Percentiles rank a stretch among this genome's conserved stretches.
Evolutionary conservation across 1,140 invertebrate species (phyloP).

Genomic region (Zaprionus gabonicus): DNA sequence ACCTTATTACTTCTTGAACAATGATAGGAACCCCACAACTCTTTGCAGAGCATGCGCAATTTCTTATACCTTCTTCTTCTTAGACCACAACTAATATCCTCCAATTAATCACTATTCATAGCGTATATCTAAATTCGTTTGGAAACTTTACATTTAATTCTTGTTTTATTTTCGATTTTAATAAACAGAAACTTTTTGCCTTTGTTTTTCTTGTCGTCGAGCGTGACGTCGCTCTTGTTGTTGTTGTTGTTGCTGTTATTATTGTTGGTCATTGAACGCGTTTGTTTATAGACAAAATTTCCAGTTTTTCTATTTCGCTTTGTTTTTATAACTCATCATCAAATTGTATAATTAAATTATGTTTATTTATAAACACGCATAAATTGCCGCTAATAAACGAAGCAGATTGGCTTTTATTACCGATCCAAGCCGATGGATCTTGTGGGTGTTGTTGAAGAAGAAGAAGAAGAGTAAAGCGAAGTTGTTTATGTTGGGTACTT

Average conservation of each 20-base stretch:
- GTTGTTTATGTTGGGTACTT: slow-evolving; percentile 29
- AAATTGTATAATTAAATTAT: slow-evolving; percentile 45
- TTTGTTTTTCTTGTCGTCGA: slow-evolving; percentile 44
- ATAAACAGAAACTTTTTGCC: slow-evolving; percentile 31
- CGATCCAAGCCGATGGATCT: slow-evolving; percentile 16
- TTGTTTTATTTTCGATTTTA: slow-evolving; percentile 38
- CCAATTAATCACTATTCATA: slow-evolving; percentile 2
- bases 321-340: slow-evolving; percentile 46
- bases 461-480: not conserved
- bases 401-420: slow-evolving; percentile 35
- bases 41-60: not conserved
- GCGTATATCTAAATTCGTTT: not conserved
- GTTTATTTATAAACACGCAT: slow-evolving; percentile 46
- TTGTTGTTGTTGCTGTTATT: slow-evolving; percentile 25
- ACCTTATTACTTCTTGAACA: too few relatives aligned
- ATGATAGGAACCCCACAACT: not conserved
- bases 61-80: not conserved
- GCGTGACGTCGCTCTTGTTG: slow-evolving; percentile 52
- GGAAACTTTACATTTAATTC: slow-evolving; percentile 24
- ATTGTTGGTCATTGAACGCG: slow-evolving; percentile 76
- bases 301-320: slow-evolving; percentile 43
- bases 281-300: slow-evolving; percentile 57
- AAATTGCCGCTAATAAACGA: slow-evolving; percentile 38
- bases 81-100: not conserved
- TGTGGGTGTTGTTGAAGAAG: slow-evolving; percentile 27